phyloP scores from a whole-genome alignment of 2,797 vertebrate species.

The Artibeus lituratus region DNA sequence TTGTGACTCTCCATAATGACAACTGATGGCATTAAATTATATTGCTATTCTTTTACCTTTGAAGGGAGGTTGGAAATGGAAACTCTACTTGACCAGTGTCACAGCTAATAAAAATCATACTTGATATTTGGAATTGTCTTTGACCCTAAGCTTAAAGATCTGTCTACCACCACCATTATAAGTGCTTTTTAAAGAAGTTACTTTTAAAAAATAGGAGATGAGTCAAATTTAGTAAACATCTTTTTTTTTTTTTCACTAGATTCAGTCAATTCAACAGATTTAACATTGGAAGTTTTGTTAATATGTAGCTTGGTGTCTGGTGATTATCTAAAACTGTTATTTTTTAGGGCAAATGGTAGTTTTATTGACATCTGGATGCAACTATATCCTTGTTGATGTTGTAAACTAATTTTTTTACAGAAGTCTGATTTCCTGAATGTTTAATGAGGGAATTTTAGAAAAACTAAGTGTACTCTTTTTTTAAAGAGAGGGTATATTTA shows the following conservation, averaged over 20 bases:
- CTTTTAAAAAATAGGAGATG: not conserved
- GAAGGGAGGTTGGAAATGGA: not conserved
- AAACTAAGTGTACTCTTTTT: not conserved
- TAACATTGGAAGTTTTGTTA: not conserved
- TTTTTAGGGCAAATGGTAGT: not conserved
- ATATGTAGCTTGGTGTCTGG: not conserved
- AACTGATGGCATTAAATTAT: not conserved
- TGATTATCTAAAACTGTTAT: not conserved
- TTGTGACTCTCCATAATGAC: not conserved
- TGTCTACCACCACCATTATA: not conserved
- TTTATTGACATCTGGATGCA: not conserved
- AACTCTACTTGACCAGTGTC: not conserved
- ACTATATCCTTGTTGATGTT: not conserved
- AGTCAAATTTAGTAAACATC: not conserved
- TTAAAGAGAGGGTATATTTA: not conserved
- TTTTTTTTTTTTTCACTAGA: not conserved
- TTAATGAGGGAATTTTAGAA: not conserved
- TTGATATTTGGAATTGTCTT: not conserved
- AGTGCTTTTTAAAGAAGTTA: not conserved
- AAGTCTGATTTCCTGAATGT: not conserved
- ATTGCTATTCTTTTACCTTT: not conserved
- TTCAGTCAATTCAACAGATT: not conserved
- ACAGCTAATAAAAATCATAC: not conserved
- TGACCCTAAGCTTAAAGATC: not conserved
- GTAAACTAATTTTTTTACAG: conserved; percentile 2